Base-by-base conservation (phyloP, 2,797 vertebrate genomes). In the Hippopotamyrus pictus region DNA sequence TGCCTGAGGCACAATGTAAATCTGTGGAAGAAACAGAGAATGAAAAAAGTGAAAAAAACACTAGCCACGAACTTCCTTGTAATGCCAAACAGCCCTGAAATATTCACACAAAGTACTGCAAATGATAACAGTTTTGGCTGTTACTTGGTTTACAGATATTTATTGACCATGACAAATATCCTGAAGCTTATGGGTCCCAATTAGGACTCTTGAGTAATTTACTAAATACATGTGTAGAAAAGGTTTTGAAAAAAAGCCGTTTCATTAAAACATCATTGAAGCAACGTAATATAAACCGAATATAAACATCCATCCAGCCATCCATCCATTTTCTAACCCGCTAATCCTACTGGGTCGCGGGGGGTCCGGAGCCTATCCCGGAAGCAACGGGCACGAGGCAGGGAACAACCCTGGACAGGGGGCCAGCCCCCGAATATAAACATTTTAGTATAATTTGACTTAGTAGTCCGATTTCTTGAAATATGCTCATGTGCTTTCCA, bases 1-100 rank as follows among this genome's bases (percentile, higher is more conserved):
- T 90, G 98, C 98, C 7, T 96, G 96, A 0, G 99, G 99, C 91
- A 97, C 95, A 50, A 99, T 97, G 91, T 99, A 99, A 88, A 99
- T 97, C 98, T 99, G 89, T 53, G 85, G 50, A 82, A 90, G 73
- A 87, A 86, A 91, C 17, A 91, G 51, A 90, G 57, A 53, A 79
- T n/a, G 33, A n/a, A 19, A 89, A 76, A 48, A 41, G 25, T 90
- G 17, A 14, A 54, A 83, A 46, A 46, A 6, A n/a, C 7, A 33
- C 12, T 5, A 57, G 19, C 2, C 48, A 29, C 2, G 0, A 19
- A 25, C 82, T 84, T 84, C 14, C n/a, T 11, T 29, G 11, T 51
- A 48, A 51, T 84, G 11, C 82, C 37, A 79, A 79, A 44, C 73
- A 79, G 37, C 19, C 33, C 46, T 50, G 44, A 50, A 84, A 51